Evolutionary conservation across 2,888 invertebrate genomes (phyloP).

Genomic region (Hecatera dysodea): DNA sequence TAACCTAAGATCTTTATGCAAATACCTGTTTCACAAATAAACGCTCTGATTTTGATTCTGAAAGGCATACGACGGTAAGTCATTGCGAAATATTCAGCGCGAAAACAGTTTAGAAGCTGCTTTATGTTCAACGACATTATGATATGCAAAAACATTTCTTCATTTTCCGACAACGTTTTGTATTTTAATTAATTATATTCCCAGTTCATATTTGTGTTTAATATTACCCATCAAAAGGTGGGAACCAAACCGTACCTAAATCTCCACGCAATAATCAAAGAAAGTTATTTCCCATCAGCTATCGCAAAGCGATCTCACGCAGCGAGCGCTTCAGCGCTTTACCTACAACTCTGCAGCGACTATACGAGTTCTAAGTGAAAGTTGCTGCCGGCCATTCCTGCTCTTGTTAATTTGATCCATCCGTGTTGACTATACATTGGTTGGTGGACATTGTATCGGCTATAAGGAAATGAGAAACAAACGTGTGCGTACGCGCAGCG

Average conservation of each 20-base stretch:
- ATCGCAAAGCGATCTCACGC: conserved; percentile 53
- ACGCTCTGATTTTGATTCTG: too few species aligned
- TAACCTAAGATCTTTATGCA: too few species aligned
- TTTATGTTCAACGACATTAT: neutral
- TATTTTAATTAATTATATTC: too few species aligned
- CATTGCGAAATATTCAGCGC: conserved; percentile 8
- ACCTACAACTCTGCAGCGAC: conserved; percentile 26
- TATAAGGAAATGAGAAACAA: conserved; percentile 61
- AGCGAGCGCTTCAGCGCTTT: conserved; percentile 27
- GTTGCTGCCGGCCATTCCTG: conserved; percentile 63
- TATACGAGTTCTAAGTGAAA: conserved; percentile 72
- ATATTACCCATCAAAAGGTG: neutral
- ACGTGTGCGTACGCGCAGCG: too few species aligned
- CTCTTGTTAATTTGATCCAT: conserved; percentile 68
- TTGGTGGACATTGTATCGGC: conserved; percentile 61
- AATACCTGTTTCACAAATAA: too few species aligned
- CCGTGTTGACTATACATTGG: conserved; percentile 66
- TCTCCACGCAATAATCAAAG: conserved; percentile 42
- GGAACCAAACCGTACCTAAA: conserved; percentile 20
- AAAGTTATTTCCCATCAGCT: conserved; percentile 54
- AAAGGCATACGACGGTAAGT: too few species aligned
- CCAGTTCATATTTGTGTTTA: too few species aligned
- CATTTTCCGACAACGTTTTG: too few species aligned
- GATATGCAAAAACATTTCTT: too few species aligned
- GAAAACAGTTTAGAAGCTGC: neutral